A percentile compares a stretch with the other conserved stretches of the same genome.
These are phyloP conservation scores for Chironomus striatipennis DNA, from an alignment of 1,140 invertebrate species.

Conservation along the genomic window DNA sequence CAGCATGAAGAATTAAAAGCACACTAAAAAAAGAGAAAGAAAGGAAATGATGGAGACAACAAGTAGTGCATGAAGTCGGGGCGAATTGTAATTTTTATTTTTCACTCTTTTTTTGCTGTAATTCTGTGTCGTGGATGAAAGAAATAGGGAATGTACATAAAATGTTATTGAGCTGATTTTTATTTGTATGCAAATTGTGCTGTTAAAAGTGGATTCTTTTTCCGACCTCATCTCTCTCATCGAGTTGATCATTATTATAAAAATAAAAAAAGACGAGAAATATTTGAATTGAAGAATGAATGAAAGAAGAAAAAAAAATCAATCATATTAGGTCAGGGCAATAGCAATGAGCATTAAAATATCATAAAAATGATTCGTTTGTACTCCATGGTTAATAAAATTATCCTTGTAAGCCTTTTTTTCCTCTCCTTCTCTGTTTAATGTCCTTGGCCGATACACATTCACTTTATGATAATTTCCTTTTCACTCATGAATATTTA, in stretches of 20 bases:
- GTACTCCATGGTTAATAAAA: neutral
- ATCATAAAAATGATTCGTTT: neutral
- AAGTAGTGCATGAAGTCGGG: conserved; percentile 9
- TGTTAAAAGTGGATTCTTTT: too few species aligned
- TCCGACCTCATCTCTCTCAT: too few species aligned
- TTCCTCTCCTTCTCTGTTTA: neutral
- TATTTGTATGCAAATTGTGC: neutral
- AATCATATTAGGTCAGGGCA: neutral
- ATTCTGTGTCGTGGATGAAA: neutral
- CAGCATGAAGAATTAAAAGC: neutral
- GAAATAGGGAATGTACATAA: neutral
- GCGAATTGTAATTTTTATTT: neutral
- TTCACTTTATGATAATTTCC: conserved; percentile 3
- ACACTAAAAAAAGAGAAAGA: conserved; percentile 15
- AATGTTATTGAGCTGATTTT: conserved; percentile 5
- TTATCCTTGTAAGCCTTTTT: neutral
- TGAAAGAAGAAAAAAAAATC: neutral
- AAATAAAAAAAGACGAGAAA: too few species aligned
- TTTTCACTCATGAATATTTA: neutral
- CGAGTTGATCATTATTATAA: too few species aligned
- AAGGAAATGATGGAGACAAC: conserved; percentile 4
- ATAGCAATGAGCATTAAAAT: neutral
- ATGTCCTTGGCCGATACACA: neutral
- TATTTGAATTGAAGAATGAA: too few species aligned
- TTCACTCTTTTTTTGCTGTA: neutral